These are phyloP conservation scores for Halichondria panicea DNA, from an alignment of 37 sponge, comb jelly and placozoan genomes.

Conservation along the genomic window DNA sequence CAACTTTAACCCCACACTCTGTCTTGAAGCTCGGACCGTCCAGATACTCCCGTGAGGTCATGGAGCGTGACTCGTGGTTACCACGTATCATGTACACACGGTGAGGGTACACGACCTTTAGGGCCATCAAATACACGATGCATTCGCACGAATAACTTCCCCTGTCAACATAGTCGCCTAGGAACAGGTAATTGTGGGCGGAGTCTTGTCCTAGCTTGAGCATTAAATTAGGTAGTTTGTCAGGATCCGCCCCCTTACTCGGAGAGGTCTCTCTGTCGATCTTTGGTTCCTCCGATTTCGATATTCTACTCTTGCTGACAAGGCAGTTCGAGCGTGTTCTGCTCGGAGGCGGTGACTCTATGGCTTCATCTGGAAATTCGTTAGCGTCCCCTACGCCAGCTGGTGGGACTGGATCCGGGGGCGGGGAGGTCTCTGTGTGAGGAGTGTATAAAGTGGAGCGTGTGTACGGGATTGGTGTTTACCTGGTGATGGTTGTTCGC, in stretches of 20 bases:
- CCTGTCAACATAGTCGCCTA: constrained; percentile 84
- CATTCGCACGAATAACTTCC: constrained; percentile 60
- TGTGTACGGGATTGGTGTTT: not conserved
- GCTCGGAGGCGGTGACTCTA: too few species aligned
- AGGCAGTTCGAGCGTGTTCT: too few species aligned
- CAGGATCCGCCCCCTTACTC: not conserved
- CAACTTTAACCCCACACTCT: constrained; percentile 56
- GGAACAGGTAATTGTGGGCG: constrained; percentile 63
- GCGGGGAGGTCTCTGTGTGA: not conserved
- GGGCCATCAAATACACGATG: constrained; percentile 48
- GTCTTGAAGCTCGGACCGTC: constrained; percentile 54
- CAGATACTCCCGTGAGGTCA: constrained; percentile 58
- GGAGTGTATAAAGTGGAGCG: not conserved
- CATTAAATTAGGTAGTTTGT: not conserved
- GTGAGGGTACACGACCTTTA: constrained; percentile 64
- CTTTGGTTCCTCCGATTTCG: not conserved
- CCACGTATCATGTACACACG: constrained; percentile 63
- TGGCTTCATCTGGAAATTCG: not conserved
- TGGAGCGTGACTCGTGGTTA: constrained; percentile 75
- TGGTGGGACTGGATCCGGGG: not conserved
- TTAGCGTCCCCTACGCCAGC: not conserved
- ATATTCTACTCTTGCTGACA: not conserved
- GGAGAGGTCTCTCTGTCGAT: not conserved
- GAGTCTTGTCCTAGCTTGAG: not conserved
- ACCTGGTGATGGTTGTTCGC: too few species aligned